Percentiles rank a stretch among this genome's conserved stretches.
Conservation (phyloP, 2,113 vertebrate species). For the Diphyllodes magnificus region DNA sequence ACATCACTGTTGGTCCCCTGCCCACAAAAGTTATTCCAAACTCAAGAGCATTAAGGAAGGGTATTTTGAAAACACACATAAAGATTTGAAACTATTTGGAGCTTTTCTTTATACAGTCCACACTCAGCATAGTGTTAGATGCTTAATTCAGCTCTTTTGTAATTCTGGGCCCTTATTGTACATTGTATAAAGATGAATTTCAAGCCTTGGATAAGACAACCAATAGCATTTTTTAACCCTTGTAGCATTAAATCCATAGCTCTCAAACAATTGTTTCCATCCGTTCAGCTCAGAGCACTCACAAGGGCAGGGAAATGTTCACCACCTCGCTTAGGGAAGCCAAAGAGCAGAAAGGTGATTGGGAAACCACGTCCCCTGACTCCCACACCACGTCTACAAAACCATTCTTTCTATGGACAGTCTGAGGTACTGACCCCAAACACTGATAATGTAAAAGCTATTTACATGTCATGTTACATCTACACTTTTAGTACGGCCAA, state of each 20-base stretch:
- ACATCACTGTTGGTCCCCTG: background rate
- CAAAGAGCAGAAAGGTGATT: background rate
- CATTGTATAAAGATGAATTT: background rate
- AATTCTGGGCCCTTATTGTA: background rate
- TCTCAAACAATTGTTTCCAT: background rate
- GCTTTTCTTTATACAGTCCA: background rate
- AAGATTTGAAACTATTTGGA: conserved; percentile 8
- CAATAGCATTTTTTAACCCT: background rate
- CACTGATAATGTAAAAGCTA: background rate
- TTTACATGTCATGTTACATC: background rate
- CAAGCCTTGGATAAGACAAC: background rate
- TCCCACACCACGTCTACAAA: background rate
- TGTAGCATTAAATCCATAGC: background rate
- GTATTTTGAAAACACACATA: conserved; percentile 15
- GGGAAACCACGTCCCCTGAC: background rate
- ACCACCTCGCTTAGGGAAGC: background rate
- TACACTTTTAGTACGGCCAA: background rate
- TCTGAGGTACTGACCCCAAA: background rate
- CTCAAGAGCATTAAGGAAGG: conserved; percentile 4
- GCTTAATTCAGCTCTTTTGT: background rate
- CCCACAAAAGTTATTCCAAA: conserved; percentile 30
- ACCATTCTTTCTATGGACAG: background rate
- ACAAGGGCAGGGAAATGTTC: background rate
- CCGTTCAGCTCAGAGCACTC: background rate
- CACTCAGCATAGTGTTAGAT: background rate